These are phyloP conservation scores for Drosophila dunni DNA, from an alignment of 1,140 invertebrate genomes.

Conservation along the genomic window DNA sequence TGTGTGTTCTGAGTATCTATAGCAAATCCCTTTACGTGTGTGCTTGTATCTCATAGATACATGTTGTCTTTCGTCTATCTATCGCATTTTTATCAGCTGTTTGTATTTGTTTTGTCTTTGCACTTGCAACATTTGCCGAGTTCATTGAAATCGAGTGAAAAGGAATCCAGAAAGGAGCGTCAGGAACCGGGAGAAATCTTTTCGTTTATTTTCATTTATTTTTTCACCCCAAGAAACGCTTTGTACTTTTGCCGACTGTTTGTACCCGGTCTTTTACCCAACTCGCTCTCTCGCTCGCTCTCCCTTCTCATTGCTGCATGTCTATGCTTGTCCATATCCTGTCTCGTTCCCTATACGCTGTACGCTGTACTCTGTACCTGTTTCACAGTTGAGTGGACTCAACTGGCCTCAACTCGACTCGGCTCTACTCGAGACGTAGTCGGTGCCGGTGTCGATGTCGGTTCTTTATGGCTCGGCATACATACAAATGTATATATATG, in stretches of 20 bases:
- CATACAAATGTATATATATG: neutral
- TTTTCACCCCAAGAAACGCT: slow-evolving; percentile 64
- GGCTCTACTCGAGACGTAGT: neutral
- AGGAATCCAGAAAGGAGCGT: slow-evolving; percentile 32
- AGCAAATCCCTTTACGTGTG: slow-evolving; percentile 4
- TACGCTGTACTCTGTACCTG: slow-evolving; percentile 55
- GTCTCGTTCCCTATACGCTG: slow-evolving; percentile 32
- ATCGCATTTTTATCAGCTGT: slow-evolving; percentile 78
- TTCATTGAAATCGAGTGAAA: slow-evolving; percentile 78
- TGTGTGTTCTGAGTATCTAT: slow-evolving; percentile 28
- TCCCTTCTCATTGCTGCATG: slow-evolving; percentile 30
- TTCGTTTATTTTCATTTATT: too few species aligned
- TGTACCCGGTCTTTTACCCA: slow-evolving; percentile 32
- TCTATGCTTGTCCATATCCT: slow-evolving; percentile 48
- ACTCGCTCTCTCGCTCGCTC: slow-evolving; percentile 14
- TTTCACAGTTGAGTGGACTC: slow-evolving; percentile 78
- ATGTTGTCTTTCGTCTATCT: slow-evolving; percentile 45
- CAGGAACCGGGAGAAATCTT: slow-evolving; percentile 63
- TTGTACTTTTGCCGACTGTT: slow-evolving; percentile 79
- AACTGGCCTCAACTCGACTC: slow-evolving; percentile 22
- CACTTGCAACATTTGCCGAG: slow-evolving; percentile 73
- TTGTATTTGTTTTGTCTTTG: slow-evolving; percentile 65
- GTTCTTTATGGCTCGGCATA: slow-evolving; percentile 64
- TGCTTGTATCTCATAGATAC: slow-evolving; percentile 55
- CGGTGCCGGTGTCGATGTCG: neutral